A percentile compares a stretch with the other conserved stretches of the same genome.
Conservation (phyloP, 2,113 vertebrate species). For the Chlorodrepanis virens region DNA sequence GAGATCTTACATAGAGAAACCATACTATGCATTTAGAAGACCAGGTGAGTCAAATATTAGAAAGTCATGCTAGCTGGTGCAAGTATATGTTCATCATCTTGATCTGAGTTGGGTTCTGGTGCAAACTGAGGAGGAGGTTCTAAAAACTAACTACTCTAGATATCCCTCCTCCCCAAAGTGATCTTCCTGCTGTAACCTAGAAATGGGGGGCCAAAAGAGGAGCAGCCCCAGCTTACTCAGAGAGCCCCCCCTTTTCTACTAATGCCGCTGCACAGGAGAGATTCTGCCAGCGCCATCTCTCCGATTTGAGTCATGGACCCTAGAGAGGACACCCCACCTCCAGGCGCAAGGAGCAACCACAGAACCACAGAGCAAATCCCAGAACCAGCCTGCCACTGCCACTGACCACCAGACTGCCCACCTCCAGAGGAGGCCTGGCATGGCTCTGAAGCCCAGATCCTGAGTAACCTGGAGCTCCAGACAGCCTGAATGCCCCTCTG, state of each 20-base stretch:
- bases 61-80: neutral
- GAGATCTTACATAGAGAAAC: neutral
- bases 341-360: neutral
- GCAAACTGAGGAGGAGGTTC: neutral
- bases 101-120: neutral
- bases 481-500: rapidly evolving
- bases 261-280: rapidly evolving
- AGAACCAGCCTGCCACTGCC: neutral
- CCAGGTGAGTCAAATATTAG: neutral
- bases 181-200: neutral
- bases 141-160: neutral
- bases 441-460: neutral
- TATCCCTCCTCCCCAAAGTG: neutral
- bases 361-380: neutral
- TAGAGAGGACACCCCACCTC: neutral
- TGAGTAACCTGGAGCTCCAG: neutral
- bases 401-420: neutral
- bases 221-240: neutral
- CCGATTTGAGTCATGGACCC: rapidly evolving
- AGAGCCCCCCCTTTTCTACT: neutral
- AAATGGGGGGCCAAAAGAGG: neutral
- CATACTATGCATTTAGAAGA: neutral
- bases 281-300: neutral
- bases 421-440: neutral
- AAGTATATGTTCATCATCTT: neutral